Percentiles rank a stretch among this genome's conserved stretches.
Evolutionary conservation across 2,888 invertebrate species (phyloP).

Genomic region (Cheilosia vernalis): DNA sequence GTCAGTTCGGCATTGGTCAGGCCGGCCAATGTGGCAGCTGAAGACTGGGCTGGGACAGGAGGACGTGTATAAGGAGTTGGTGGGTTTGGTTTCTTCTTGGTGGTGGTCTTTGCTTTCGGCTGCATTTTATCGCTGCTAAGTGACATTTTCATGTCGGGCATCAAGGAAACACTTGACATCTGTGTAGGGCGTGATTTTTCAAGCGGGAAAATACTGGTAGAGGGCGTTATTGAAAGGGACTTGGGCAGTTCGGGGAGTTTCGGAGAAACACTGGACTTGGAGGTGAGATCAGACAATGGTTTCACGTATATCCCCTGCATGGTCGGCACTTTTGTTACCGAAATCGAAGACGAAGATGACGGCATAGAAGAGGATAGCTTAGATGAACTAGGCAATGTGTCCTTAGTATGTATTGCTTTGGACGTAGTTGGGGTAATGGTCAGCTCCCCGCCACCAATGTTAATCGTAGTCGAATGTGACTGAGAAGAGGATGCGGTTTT

Average conservation of each 20-base stretch:
- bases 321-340: conserved; percentile 76
- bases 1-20: conserved; percentile 51
- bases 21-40: conserved; percentile 28
- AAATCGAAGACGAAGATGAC: conserved; percentile 67
- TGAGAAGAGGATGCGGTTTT: conserved; percentile 70
- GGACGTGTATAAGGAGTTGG: conserved; percentile 55
- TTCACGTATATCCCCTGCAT: conserved; percentile 73
- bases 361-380: conserved; percentile 59
- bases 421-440: conserved; percentile 77
- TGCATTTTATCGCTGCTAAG: conserved; percentile 43
- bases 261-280: conserved; percentile 39
- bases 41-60: conserved; percentile 19
- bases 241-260: conserved; percentile 77
- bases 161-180: conserved; percentile 56
- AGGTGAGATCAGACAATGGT: conserved; percentile 70
- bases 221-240: conserved; percentile 78
- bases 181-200: conserved; percentile 68
- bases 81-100: conserved; percentile 53
- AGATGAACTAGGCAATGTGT: conserved; percentile 47
- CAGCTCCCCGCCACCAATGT: conserved; percentile 77
- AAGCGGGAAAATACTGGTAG: conserved; percentile 61
- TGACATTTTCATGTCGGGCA: conserved; percentile 59
- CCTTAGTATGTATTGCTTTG: conserved; percentile 61
- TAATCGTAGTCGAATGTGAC: conserved; percentile 76
- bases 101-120: conserved; percentile 38